Evolutionary conservation across 64 coral and sea anemone species (phyloP).

Genomic region (Actinia tenebrosa): DNA sequence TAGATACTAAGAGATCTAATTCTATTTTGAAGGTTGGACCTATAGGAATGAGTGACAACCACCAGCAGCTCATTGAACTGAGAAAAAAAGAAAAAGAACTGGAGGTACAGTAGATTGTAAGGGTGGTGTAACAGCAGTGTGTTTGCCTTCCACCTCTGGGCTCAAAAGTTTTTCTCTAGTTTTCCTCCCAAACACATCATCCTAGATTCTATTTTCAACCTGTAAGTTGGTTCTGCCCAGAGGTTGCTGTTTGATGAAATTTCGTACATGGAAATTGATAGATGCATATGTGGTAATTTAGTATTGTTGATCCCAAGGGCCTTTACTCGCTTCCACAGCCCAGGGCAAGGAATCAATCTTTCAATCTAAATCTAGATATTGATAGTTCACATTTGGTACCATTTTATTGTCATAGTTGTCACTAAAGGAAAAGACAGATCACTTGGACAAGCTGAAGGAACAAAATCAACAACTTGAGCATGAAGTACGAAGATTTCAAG

Average conservation of each 20-base stretch:
- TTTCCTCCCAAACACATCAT: too few relatives aligned
- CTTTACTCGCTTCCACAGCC: too few relatives aligned
- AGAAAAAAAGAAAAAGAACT: constrained; percentile 93
- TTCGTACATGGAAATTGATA: too few relatives aligned
- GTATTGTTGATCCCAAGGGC: too few relatives aligned
- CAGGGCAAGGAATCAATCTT: too few relatives aligned
- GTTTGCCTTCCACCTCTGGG: background rate
- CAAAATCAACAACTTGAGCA: constrained; percentile 95
- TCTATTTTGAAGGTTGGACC: constrained; percentile 68
- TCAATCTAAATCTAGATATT: background rate
- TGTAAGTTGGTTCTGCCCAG: too few relatives aligned
- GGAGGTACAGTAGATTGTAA: constrained; percentile 49
- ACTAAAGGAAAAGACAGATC: constrained; percentile 69
- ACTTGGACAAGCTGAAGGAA: constrained; percentile 81
- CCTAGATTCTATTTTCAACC: too few relatives aligned
- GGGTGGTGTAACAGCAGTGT: background rate
- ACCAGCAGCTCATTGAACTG: constrained; percentile 80
- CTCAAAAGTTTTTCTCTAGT: background rate
- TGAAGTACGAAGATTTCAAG: constrained; percentile 78
- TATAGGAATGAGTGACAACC: constrained; percentile 78
- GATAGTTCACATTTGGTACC: background rate
- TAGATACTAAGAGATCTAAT: too few relatives aligned
- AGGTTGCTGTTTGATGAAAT: too few relatives aligned
- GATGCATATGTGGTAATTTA: too few relatives aligned
- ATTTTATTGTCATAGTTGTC: constrained; percentile 45